Evolutionary conservation across 2,113 vertebrate genomes (phyloP), one percentile per base, ranked within the genome.

Genomic region (Oryzias javanicus): DNA sequence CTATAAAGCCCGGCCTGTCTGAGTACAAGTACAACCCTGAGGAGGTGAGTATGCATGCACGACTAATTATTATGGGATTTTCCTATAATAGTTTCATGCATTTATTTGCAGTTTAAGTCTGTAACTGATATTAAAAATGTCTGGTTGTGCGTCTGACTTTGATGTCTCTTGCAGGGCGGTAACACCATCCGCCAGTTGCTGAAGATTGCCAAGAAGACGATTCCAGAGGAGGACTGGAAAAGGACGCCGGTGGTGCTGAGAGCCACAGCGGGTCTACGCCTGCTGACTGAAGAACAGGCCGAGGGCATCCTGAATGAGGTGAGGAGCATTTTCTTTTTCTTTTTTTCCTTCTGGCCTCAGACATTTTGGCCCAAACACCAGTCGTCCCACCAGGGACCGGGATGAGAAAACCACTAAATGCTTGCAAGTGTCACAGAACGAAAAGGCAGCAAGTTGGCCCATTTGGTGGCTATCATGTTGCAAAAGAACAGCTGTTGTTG

Each of bases 1-100:
- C 94, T 59, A 92, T 98, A 83, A 99, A 98, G 74, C 97, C 97
- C 27, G 97, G 97, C 72, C 92, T 99, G 66, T 99, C 97, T 78
- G 93, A 94, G 5, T 98, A 95, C 69, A 94, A 92, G 79, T 94
- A 96, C 87, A 90, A 93, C 49, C 95, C 95, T 49, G 91, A 96
- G 65, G 89, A 92, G 93, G 97, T 99, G 88, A 86, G 90, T 73
- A 48, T 72, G 22, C 15, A 35, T 55, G 62, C 48, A n/a, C 67
- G 42, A 66, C 73, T 17, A 62, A n/a, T 51, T 44, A 64, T 53
- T 62, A 50, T 64, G 22, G n/a, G n/a, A 2, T 22, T 22, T 22
- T 22, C 3, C 3, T 22, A 22, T 22, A 22, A 22, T 22, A 22
- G 22, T 22, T 22, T 22, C 22, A 22, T 22, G 22, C 22, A 22